Evolutionary conservation across 2,888 invertebrate genomes (phyloP).

Genomic region (Lordiphosa andalusiaca): DNA sequence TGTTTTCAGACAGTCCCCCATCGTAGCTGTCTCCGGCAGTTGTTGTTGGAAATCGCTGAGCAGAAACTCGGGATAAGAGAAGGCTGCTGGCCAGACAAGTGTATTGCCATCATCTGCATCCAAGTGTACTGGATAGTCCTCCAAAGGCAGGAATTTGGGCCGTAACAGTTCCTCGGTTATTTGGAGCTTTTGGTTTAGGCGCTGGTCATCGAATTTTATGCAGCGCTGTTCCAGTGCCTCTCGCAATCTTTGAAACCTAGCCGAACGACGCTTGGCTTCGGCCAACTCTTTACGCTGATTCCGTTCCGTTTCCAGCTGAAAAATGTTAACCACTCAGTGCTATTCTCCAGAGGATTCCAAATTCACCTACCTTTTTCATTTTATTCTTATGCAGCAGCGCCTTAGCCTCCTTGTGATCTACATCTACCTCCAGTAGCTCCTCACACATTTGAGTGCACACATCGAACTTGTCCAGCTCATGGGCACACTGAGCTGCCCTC

Average conservation of each 20-base stretch:
- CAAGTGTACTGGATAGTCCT: constrained; percentile 84
- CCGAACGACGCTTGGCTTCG: constrained; percentile 80
- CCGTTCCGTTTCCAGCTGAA: constrained; percentile 68
- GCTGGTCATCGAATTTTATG: constrained; percentile 82
- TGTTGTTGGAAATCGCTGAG: constrained; percentile 92
- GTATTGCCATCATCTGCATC: constrained; percentile 80
- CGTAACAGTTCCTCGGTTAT: constrained; percentile 82
- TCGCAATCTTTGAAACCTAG: constrained; percentile 80
- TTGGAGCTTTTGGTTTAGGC: constrained; percentile 74
- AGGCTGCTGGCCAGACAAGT: constrained; percentile 92
- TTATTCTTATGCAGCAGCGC: constrained; percentile 82
- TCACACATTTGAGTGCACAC: constrained; percentile 87
- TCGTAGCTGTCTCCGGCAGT: constrained; percentile 87
- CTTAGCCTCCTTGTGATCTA: constrained; percentile 82
- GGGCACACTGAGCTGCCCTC: constrained; percentile 88
- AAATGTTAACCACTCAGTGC: not conserved
- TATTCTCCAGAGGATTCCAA: not conserved
- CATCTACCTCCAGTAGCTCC: constrained; percentile 83
- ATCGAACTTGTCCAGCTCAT: constrained; percentile 85
- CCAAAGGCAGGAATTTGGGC: constrained; percentile 85
- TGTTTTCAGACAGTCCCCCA: constrained; percentile 83
- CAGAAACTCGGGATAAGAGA: constrained; percentile 93
- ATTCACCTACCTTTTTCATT: constrained; percentile 71
- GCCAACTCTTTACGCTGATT: constrained; percentile 78
- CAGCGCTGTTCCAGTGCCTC: constrained; percentile 81